phyloP scores from a whole-genome alignment of 1,140 invertebrate species.

The Pissodes strobi region DNA sequence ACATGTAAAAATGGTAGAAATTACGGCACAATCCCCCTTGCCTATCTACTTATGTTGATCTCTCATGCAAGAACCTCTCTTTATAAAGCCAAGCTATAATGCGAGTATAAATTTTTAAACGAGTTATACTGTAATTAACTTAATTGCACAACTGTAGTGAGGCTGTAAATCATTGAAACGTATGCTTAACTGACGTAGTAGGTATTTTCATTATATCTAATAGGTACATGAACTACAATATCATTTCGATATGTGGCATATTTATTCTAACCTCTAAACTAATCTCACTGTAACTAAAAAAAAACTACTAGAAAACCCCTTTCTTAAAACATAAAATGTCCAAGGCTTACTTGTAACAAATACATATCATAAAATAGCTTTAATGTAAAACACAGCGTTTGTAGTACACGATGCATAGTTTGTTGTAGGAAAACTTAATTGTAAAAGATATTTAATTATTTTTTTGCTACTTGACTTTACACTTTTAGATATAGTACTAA shows the following conservation, averaged over 20 bases:
- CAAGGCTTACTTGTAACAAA: slow-evolving; percentile 44
- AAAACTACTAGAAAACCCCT: slow-evolving; percentile 20
- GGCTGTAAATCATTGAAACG: no score
- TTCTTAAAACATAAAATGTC: slow-evolving; percentile 37
- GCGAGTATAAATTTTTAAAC: no score
- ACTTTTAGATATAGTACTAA: slow-evolving; percentile 31
- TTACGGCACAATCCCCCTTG: no score
- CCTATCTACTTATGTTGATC: no score
- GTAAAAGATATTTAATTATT: slow-evolving; percentile 36
- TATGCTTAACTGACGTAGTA: no score
- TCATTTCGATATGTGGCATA: background rate
- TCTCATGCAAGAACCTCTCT: no score
- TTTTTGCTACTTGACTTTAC: slow-evolving; percentile 41
- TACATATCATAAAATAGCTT: slow-evolving; percentile 46
- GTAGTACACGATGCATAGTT: slow-evolving; percentile 35
- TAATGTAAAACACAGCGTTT: slow-evolving; percentile 41
- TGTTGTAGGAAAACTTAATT: slow-evolving; percentile 29
- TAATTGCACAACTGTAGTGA: no score
- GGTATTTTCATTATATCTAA: no score
- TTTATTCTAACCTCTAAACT: slow-evolving; percentile 23
- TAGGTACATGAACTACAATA: no score
- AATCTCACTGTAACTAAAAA: slow-evolving; percentile 26
- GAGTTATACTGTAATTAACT: no score
- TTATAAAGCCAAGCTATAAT: no score
- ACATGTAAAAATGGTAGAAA: no score